phyloP scores from a whole-genome alignment of 2,888 invertebrate genomes.

The Glyphotaelius pellucidus region DNA sequence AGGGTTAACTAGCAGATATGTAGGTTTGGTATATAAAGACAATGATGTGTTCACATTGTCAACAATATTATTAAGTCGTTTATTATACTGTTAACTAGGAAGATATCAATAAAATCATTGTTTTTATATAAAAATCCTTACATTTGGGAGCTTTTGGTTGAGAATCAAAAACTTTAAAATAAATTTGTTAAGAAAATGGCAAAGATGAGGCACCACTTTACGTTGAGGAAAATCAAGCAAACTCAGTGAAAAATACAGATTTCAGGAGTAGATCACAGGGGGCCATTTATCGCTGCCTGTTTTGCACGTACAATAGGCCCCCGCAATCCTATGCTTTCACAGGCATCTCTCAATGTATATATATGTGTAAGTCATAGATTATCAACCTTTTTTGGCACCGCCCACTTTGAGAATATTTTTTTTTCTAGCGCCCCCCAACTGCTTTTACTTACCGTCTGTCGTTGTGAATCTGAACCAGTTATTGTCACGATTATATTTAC shows the following conservation, averaged over 20 bases:
- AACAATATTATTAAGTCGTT: background rate
- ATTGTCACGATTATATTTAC: no score
- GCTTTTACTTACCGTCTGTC: no score
- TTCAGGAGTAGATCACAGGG: background rate
- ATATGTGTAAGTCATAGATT: no score
- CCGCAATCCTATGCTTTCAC: background rate
- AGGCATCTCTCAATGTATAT: background rate
- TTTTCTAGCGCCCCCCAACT: no score
- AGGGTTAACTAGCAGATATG: background rate
- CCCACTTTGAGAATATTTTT: no score
- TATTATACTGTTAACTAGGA: background rate
- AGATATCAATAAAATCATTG: background rate
- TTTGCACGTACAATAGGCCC: no score
- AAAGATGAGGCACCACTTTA: background rate
- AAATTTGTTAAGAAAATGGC: background rate
- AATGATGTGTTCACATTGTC: background rate
- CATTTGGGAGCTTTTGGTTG: background rate
- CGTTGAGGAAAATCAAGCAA: background rate
- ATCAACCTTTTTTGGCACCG: no score
- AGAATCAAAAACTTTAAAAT: background rate
- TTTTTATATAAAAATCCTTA: conserved; percentile 2
- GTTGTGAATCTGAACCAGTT: no score
- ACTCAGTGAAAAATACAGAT: background rate
- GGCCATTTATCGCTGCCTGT: no score
- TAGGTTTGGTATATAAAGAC: background rate